Evolutionary conservation across 2,888 invertebrate genomes (phyloP).

Genomic region (Augochlorella aurata): DNA sequence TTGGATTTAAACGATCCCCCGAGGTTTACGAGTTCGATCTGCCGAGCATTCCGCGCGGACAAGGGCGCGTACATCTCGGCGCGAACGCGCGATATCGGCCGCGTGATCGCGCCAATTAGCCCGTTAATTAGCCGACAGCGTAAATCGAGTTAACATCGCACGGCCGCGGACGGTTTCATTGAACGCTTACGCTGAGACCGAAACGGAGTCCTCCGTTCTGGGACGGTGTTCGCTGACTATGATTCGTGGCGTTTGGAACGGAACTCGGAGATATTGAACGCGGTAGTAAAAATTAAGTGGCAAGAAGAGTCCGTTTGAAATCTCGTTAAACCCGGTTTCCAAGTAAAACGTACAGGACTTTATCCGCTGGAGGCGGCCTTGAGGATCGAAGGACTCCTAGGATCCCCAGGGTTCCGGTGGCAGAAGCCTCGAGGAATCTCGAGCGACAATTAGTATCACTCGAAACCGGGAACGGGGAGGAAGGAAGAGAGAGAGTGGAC

Average conservation of each 20-base stretch:
- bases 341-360: not conserved
- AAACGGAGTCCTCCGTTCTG: not conserved
- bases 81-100: not conserved
- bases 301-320: too few species aligned
- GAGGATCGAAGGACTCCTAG: not conserved
- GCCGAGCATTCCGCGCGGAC: not conserved
- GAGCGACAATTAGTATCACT: conserved; percentile 25
- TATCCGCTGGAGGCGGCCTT: not conserved
- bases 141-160: conserved; percentile 11
- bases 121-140: not conserved
- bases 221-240: too few species aligned
- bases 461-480: not conserved
- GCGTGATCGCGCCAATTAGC: conserved; percentile 14
- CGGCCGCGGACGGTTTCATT: not conserved
- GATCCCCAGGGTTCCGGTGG: not conserved
- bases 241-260: too few species aligned
- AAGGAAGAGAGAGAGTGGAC: not conserved
- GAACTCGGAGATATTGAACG: too few species aligned
- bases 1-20: not conserved
- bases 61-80: not conserved
- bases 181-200: not conserved
- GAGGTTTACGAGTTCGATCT: not conserved
- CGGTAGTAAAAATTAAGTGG: too few species aligned
- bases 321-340: not conserved
- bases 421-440: conserved; percentile 12